Evolutionary conservation across 2,888 invertebrate genomes (phyloP).

Genomic region (Drosophila quasianomalipes): DNA sequence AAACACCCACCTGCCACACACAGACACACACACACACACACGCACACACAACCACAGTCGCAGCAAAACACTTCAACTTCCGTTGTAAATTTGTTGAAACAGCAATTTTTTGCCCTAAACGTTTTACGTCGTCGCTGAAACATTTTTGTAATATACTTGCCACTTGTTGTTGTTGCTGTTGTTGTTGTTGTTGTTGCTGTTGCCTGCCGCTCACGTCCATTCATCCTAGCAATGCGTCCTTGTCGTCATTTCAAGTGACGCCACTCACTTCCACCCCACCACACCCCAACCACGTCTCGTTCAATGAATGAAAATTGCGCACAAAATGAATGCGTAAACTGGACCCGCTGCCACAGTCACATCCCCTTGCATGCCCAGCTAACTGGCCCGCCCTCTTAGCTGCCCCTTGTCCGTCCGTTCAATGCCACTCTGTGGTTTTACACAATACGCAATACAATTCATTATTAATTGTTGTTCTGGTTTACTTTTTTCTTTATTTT

Average conservation of each 20-base stretch:
- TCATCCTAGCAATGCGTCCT: constrained; percentile 53
- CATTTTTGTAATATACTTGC: constrained; percentile 77
- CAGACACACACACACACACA: constrained; percentile 9
- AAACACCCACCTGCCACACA: constrained; percentile 34
- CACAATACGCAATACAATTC: constrained; percentile 80
- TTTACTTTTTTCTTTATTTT: constrained; percentile 48
- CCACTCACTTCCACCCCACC: not conserved
- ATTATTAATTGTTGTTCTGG: constrained; percentile 80
- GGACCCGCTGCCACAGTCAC: constrained; percentile 39
- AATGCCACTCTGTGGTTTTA: constrained; percentile 58
- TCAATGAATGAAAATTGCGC: constrained; percentile 55
- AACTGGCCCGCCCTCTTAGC: not conserved
- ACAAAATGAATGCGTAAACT: constrained; percentile 71
- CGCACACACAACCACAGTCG: constrained; percentile 10
- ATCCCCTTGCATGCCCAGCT: not conserved
- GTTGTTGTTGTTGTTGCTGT: constrained; percentile 23
- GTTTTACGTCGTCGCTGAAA: constrained; percentile 59
- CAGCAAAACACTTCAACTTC: constrained; percentile 71
- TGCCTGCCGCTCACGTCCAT: constrained; percentile 67
- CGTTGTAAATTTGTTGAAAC: constrained; percentile 81
- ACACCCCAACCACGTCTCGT: not conserved
- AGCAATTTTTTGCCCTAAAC: constrained; percentile 68
- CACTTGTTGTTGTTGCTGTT: constrained; percentile 52
- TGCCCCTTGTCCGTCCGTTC: not conserved
- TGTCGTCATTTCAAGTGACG: constrained; percentile 53